Conservation (phyloP, 2,113 vertebrate species). For the Callocephalon fimbriatum region DNA sequence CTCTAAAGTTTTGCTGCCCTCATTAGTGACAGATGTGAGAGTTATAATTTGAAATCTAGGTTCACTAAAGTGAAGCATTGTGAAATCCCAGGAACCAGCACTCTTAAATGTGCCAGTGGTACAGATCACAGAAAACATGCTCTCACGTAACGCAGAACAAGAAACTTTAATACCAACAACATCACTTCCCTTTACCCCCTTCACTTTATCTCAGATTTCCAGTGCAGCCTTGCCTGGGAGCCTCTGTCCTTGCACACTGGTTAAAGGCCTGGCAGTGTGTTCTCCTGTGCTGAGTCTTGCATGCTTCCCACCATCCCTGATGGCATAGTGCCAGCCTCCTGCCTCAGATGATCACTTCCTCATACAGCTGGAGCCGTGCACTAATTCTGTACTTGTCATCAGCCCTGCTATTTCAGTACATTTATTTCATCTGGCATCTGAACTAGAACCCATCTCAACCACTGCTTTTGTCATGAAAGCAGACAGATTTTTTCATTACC, state of each 20-base stretch:
- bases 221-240: background rate
- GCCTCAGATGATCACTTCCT: background rate
- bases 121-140: background rate
- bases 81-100: background rate
- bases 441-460: background rate
- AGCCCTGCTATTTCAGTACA: background rate
- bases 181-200: background rate
- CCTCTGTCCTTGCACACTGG: rapidly evolving
- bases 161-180: background rate
- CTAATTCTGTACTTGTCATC: rapidly evolving
- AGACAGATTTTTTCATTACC: background rate
- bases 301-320: rapidly evolving
- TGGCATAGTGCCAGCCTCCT: rapidly evolving
- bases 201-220: background rate
- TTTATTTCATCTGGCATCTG: background rate
- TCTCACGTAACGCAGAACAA: background rate
- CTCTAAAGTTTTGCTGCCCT: slow-evolving; percentile 44
- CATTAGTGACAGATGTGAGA: slow-evolving; percentile 49
- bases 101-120: background rate
- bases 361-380: rapidly evolving
- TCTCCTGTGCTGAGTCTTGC: background rate
- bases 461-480: background rate
- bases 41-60: background rate
- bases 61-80: slow-evolving; percentile 12
- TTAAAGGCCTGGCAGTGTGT: rapidly evolving